A percentile compares a stretch with the other conserved stretches of the same genome.
These are phyloP conservation scores for Xerus inauris DNA, from an alignment of 2,113 vertebrate genomes.

Conservation along the genomic window DNA sequence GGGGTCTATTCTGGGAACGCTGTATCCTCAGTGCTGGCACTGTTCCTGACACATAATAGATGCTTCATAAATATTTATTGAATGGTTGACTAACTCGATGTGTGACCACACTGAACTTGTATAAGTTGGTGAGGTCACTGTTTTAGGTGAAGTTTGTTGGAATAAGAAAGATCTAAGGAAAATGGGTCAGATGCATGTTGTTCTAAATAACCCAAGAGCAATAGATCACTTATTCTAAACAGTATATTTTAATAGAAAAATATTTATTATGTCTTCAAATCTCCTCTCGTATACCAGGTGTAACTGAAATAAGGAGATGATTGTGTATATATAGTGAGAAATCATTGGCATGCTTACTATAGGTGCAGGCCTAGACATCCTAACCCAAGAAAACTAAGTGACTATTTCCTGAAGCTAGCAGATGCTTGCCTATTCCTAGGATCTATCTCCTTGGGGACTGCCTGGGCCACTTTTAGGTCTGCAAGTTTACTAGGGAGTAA, in stretches of 20 bases:
- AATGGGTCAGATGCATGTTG: not conserved
- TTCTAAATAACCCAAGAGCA: slow-evolving; percentile 38
- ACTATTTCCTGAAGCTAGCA: not conserved
- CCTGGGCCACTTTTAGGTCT: not conserved
- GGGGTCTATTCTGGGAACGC: not conserved
- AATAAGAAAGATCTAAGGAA: slow-evolving; percentile 11
- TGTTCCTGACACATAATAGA: slow-evolving; percentile 1
- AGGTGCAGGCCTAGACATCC: not conserved
- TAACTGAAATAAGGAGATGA: not conserved
- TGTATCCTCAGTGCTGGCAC: not conserved
- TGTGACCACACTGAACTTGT: not conserved
- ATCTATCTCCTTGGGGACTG: not conserved
- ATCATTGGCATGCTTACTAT: not conserved
- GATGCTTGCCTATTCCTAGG: not conserved
- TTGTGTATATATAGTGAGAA: not conserved
- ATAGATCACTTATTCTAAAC: not conserved
- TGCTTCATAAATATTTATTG: slow-evolving; percentile 52
- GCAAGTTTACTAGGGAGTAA: not conserved
- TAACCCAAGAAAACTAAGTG: not conserved
- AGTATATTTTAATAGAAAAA: slow-evolving; percentile 21
- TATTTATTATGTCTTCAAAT: slow-evolving; percentile 42
- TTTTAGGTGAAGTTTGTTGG: not conserved
- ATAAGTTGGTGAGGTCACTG: not conserved
- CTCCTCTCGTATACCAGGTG: not conserved
- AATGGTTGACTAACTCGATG: not conserved